A percentile compares a stretch with the other conserved stretches of the same genome.
phyloP scores from a whole-genome alignment of 2,797 vertebrate species.

The Rhyacichthys aspro region DNA sequence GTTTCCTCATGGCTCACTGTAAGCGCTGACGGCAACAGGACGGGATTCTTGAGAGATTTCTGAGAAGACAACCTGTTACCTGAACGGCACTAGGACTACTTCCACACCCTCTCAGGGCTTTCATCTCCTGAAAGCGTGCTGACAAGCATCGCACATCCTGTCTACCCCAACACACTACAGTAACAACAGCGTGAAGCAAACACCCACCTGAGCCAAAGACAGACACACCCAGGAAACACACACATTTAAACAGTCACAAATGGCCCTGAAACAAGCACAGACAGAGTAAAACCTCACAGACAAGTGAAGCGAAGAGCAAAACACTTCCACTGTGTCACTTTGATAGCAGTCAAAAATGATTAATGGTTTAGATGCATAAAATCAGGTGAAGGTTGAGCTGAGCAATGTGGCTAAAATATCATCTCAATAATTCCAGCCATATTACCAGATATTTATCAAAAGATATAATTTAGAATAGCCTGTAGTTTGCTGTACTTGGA shows the following conservation, averaged over 20 bases:
- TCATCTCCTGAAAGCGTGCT: conserved; percentile 73
- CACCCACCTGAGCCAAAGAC: conserved; percentile 65
- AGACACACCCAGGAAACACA: conserved; percentile 64
- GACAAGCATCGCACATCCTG: conserved; percentile 77
- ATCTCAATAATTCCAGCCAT: no score
- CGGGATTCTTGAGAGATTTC: conserved; percentile 46
- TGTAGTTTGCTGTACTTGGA: no score
- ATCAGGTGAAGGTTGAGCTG: neutral
- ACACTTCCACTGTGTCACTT: conserved; percentile 18
- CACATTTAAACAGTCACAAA: conserved; percentile 8
- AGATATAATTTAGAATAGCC: no score
- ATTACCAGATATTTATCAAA: no score
- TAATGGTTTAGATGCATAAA: conserved; percentile 14
- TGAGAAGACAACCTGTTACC: conserved; percentile 70
- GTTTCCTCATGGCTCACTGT: conserved; percentile 34
- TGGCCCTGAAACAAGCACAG: conserved; percentile 20
- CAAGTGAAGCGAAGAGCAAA: conserved; percentile 29
- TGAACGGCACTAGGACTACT: conserved; percentile 54
- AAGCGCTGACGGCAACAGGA: conserved; percentile 46
- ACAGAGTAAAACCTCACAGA: conserved; percentile 31
- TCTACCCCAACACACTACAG: conserved; percentile 68
- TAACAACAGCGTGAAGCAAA: conserved; percentile 64
- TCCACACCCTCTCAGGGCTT: conserved; percentile 70
- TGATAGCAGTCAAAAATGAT: conserved; percentile 17
- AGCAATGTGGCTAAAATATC: no score